phyloP scores from a whole-genome alignment of 2,113 vertebrate species.

The Proteles cristata region DNA sequence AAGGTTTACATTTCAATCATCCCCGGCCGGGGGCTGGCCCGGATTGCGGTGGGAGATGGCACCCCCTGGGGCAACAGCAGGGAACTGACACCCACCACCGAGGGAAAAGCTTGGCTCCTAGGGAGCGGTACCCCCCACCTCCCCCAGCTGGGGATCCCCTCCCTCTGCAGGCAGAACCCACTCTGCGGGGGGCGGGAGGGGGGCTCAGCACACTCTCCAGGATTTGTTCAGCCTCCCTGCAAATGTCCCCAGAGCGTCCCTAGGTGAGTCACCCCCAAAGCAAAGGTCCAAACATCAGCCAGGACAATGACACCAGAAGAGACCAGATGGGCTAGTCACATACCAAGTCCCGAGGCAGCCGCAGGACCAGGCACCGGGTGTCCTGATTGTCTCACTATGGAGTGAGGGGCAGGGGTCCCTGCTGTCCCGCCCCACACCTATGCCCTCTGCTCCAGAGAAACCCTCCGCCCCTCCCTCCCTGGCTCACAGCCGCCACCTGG shows the following conservation, averaged over 20 bases:
- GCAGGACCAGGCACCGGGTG: neutral
- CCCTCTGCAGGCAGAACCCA: neutral
- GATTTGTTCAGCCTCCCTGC: neutral
- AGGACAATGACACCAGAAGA: neutral
- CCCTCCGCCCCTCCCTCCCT: neutral
- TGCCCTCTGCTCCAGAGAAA: neutral
- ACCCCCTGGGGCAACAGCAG: neutral
- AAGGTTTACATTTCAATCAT: neutral
- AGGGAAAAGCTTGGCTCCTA: neutral
- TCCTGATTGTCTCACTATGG: neutral
- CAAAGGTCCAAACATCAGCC: constrained; percentile 12
- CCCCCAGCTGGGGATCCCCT: neutral
- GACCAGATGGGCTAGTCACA: neutral
- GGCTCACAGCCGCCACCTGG: constrained; percentile 50
- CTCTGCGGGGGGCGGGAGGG: neutral
- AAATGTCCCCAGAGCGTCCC: neutral
- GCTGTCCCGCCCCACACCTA: constrained; percentile 4
- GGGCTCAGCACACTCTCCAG: neutral
- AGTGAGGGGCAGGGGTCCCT: neutral
- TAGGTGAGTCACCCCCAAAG: neutral
- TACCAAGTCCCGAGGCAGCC: constrained; percentile 11
- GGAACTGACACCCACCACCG: neutral
- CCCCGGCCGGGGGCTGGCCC: neutral
- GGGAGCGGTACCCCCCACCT: neutral
- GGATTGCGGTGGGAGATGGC: neutral